These are phyloP conservation scores for Delia radicum DNA, from an alignment of 1,140 invertebrate species.

Conservation along the genomic window DNA sequence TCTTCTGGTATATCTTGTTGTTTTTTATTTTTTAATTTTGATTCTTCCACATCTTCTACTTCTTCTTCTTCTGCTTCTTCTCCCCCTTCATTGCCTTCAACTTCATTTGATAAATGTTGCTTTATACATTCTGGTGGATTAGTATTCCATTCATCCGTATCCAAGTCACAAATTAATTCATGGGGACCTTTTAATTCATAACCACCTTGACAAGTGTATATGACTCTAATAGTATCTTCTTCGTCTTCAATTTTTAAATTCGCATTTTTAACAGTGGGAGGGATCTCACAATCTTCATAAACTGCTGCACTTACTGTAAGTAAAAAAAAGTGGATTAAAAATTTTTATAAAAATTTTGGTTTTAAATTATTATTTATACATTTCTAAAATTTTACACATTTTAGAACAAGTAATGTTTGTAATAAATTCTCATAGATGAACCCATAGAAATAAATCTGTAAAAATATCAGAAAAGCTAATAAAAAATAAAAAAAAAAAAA, in stretches of 20 bases:
- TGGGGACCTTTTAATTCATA: constrained; percentile 35
- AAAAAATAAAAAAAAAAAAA: too few relatives aligned
- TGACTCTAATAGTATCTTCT: constrained; percentile 34
- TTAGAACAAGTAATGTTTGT: too few relatives aligned
- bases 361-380: too few relatives aligned
- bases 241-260: constrained; percentile 29
- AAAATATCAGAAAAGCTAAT: too few relatives aligned
- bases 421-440: too few relatives aligned
- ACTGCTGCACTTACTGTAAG: constrained; percentile 27
- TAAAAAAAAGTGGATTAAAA: too few relatives aligned
- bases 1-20: constrained; percentile 41
- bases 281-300: constrained; percentile 37
- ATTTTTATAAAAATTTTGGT: too few relatives aligned
- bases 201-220: constrained; percentile 40
- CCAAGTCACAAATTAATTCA: constrained; percentile 36
- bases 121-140: constrained; percentile 41
- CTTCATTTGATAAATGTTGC: constrained; percentile 20
- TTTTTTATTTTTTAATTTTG: constrained; percentile 29
- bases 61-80: not conserved
- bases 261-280: constrained; percentile 37
- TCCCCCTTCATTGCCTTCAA: too few relatives aligned
- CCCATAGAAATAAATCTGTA: too few relatives aligned
- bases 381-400: too few relatives aligned
- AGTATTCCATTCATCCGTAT: constrained; percentile 45
- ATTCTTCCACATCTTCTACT: not conserved